Percentiles rank a stretch among this genome's conserved stretches.
Evolutionary conservation across 2,113 vertebrate species (phyloP).

Genomic region (Ciconia maguari): DNA sequence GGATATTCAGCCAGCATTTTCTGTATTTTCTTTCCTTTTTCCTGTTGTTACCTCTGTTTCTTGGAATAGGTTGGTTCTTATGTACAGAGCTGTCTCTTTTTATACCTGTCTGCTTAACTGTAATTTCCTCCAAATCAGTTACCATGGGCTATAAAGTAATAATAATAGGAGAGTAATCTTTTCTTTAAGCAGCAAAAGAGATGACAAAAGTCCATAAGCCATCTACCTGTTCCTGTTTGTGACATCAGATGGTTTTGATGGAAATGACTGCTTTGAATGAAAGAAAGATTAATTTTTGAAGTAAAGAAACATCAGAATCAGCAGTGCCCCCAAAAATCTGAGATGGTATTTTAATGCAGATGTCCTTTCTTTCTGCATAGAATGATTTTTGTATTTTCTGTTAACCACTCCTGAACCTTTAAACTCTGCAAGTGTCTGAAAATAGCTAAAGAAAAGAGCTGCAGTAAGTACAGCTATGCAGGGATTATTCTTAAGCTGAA

Average conservation of each 20-base stretch:
- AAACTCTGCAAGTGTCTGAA: background rate
- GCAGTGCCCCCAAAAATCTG: background rate
- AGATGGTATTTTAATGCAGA: background rate
- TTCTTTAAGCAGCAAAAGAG: background rate
- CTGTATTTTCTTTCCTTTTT: background rate
- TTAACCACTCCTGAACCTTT: background rate
- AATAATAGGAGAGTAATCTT: background rate
- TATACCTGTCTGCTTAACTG: background rate
- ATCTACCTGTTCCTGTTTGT: background rate
- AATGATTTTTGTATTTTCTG: background rate
- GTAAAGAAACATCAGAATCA: background rate
- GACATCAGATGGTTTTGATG: background rate
- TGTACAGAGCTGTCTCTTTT: background rate
- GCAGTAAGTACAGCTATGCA: background rate
- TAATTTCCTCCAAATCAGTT: background rate
- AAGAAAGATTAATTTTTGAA: background rate
- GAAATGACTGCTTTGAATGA: background rate
- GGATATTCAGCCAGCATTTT: background rate
- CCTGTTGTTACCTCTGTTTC: background rate
- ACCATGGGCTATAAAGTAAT: background rate
- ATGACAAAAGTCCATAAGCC: background rate
- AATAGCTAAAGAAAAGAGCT: background rate
- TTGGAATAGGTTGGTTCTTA: background rate
- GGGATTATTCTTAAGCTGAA: slow-evolving; percentile 33
- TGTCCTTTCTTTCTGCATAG: background rate